Percentiles rank a stretch among this genome's conserved stretches.
Evolutionary conservation across 2,888 invertebrate genomes (phyloP).

Genomic region (Cephus pygmeus): DNA sequence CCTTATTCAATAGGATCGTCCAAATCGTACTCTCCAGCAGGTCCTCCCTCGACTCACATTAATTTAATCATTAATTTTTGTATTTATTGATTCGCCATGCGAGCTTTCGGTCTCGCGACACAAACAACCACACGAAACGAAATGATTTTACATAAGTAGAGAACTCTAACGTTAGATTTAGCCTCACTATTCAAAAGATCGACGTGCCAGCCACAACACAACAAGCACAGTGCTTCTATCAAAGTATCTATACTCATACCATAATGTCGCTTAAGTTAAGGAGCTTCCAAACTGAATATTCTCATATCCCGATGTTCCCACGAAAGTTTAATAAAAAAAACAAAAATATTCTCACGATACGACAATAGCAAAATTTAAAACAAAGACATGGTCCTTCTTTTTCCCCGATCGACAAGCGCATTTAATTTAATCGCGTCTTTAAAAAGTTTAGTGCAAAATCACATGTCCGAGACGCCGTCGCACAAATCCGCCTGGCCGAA

Average conservation of each 20-base stretch:
- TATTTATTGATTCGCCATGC: background rate
- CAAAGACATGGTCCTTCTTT: background rate
- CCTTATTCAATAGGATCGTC: background rate
- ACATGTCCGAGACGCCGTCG: background rate
- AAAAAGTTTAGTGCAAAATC: background rate
- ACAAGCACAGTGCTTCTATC: constrained; percentile 52
- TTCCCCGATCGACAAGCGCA: background rate
- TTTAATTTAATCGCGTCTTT: background rate
- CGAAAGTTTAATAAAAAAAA: background rate
- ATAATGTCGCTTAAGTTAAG: constrained; percentile 46
- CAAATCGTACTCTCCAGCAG: constrained; percentile 14
- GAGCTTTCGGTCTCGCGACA: constrained; percentile 21
- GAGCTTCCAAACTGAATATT: constrained; percentile 50
- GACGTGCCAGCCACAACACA: constrained; percentile 48
- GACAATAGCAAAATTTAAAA: background rate
- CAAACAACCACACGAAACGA: constrained; percentile 39
- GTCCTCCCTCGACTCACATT: constrained; percentile 15
- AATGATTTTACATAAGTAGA: constrained; percentile 15
- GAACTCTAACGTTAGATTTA: constrained; percentile 13
- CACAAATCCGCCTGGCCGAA: background rate
- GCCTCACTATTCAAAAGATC: constrained; percentile 30
- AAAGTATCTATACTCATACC: constrained; percentile 42
- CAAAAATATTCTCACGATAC: background rate
- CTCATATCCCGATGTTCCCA: background rate
- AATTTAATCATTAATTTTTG: background rate